phyloP scores from a whole-genome alignment of 2,888 invertebrate genomes.

The Peribatodes rhomboidaria region DNA sequence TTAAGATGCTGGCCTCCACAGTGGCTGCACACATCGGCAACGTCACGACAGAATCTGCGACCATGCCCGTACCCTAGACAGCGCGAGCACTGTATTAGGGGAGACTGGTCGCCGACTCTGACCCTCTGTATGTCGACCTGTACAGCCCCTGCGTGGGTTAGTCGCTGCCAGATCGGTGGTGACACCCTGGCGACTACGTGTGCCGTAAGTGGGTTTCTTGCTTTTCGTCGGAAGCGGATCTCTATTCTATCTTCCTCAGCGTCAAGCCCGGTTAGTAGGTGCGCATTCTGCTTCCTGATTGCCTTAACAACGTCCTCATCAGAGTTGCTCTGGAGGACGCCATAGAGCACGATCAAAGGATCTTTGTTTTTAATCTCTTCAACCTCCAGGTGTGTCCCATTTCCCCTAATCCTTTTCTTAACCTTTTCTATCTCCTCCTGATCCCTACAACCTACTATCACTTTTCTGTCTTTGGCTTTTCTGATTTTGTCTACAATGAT shows the following conservation, averaged over 20 bases:
- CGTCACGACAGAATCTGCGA: neutral
- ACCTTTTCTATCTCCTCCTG: slow-evolving; percentile 14
- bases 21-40: neutral
- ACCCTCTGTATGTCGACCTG: neutral
- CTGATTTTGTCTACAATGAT: slow-evolving; percentile 12
- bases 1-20: neutral
- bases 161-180: neutral
- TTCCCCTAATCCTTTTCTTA: slow-evolving; percentile 1
- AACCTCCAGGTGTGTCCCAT: neutral
- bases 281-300: slow-evolving; percentile 14
- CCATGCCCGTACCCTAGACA: slow-evolving; percentile 8
- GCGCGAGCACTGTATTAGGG: neutral
- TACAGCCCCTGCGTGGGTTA: neutral
- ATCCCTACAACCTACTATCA: slow-evolving; percentile 17
- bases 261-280: neutral
- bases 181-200: neutral
- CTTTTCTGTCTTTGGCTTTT: slow-evolving; percentile 25
- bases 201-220: neutral
- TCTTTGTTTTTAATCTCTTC: slow-evolving; percentile 14
- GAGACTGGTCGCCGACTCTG: neutral
- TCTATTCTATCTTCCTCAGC: neutral
- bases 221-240: neutral
- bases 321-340: slow-evolving; percentile 2
- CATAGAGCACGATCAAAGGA: neutral
- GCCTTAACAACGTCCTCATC: slow-evolving; percentile 23